Evolutionary conservation across 2,888 invertebrate genomes (phyloP), one percentile per base, ranked within the genome.

Genomic region (Netelia inedita): DNA sequence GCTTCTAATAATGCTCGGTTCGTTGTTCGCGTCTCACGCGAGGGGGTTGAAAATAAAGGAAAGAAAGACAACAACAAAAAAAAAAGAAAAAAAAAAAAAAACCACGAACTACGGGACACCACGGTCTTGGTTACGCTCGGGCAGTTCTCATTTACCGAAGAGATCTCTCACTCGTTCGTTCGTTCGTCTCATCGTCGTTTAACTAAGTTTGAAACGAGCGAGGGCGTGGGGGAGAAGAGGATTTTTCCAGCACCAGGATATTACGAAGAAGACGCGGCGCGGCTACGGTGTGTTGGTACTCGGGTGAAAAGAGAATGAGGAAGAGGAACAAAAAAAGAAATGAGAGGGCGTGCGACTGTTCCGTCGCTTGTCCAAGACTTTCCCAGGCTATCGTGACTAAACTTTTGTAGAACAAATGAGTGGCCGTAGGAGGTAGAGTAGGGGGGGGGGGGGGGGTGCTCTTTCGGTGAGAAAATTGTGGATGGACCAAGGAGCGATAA

Each of bases 201-300:
- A 85, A 78, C 82, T 65, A 85, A 82, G 82, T 82, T 28, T 43
- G 79, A 55, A 82, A 79, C 75, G 65, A 74, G 73, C 74, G n/a
- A 53, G 28, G 28, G 5, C 28, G 28, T 28, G 3, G 28, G 28
- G 28, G 5, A 5, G 65, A 50, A n/a, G 19, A 69, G 59, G 59
- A 72, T 43, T 55, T 55, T 75, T 19, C 65, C 46, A 28, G 57
- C 55, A 10, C 28, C 55, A 55, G 65, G 68, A 63, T 85, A 78
- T 71, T 73, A 81, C 80, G 61, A 73, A 28, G 28, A 55, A 57
- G 59, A 43, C 43, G 53, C 35, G 21, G 43, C 43, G 53, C 35
- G 21, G 43, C 35, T 74, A 55, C 61, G 65, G 50, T 50, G n/a
- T 69, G 69, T 41, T 41, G 14, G 16, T 5, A 53, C 53, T 11